A percentile compares a stretch with the other conserved stretches of the same genome.
Evolutionary conservation across 1,140 invertebrate genomes (phyloP).

Genomic region (Artemia franciscana): DNA sequence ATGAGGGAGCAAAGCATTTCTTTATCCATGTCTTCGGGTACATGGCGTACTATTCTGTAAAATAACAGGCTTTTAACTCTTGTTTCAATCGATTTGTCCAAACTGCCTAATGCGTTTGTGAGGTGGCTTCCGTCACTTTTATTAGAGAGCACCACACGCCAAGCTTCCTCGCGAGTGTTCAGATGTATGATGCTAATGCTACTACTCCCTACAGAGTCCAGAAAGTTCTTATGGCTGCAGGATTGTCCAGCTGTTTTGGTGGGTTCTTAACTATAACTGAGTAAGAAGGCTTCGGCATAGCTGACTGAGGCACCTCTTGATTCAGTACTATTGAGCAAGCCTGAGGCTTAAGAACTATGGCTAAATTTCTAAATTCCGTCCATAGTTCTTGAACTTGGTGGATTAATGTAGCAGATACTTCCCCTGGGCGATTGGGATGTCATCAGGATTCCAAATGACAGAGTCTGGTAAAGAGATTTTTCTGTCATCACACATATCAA

Average conservation of each 20-base stretch:
- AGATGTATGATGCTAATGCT: neutral
- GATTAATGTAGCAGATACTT: neutral
- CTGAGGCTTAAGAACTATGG: neutral
- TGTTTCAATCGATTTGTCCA: neutral
- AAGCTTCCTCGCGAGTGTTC: neutral
- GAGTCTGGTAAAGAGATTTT: neutral
- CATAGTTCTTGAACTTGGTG: neutral
- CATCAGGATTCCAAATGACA: neutral
- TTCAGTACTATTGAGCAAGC: neutral
- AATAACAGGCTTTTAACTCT: neutral
- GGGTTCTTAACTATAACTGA: neutral
- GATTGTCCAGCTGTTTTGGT: neutral
- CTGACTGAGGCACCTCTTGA: neutral
- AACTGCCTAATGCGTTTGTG: neutral
- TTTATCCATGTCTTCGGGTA: neutral
- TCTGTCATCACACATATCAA: neutral
- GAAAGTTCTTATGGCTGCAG: neutral
- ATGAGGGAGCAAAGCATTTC: neutral
- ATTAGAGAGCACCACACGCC: neutral
- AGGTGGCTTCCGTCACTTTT: neutral
- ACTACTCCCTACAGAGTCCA: neutral
- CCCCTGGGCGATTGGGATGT: neutral
- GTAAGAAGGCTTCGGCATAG: neutral
- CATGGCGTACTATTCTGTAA: neutral
- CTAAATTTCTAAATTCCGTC: neutral